Evolutionary conservation across 2,113 vertebrate species (phyloP).

Genomic region (Neodontobutis hainanensis): DNA sequence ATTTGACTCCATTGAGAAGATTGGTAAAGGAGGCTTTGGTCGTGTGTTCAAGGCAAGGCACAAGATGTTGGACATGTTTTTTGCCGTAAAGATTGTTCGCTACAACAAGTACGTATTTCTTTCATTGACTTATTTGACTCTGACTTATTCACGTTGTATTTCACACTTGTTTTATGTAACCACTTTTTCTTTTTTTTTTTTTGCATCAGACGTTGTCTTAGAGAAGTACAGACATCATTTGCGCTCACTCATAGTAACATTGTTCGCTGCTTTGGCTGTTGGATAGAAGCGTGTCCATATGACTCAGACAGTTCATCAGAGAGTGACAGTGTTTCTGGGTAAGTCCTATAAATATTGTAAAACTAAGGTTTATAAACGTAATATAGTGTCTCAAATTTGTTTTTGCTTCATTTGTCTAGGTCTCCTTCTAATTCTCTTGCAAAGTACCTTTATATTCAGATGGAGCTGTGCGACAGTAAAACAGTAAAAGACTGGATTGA

Average conservation of each 20-base stretch:
- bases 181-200: neutral
- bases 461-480: conserved; percentile 74
- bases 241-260: conserved; percentile 71
- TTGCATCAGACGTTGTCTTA: conserved; percentile 60
- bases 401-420: conserved; percentile 38
- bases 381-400: neutral
- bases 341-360: neutral
- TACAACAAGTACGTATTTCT: conserved; percentile 58
- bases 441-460: conserved; percentile 77
- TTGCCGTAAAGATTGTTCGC: conserved; percentile 74
- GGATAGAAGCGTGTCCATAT: conserved; percentile 64
- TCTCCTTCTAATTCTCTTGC: conserved; percentile 18
- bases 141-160: too few species aligned
- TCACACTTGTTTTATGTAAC: neutral
- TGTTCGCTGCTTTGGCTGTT: conserved; percentile 70
- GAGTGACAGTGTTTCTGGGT: conserved; percentile 18
- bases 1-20: conserved; percentile 49
- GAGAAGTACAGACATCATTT: conserved; percentile 64
- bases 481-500: conserved; percentile 73
- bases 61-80: conserved; percentile 41
- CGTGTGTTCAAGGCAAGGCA: conserved; percentile 68
- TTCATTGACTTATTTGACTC: too few species aligned
- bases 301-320: conserved; percentile 62
- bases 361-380: neutral
- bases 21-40: conserved; percentile 74